A percentile compares a stretch with the other conserved stretches of the same genome.
Conservation (phyloP, 1,140 invertebrate genomes). For the Zaprionus gabonicus region DNA sequence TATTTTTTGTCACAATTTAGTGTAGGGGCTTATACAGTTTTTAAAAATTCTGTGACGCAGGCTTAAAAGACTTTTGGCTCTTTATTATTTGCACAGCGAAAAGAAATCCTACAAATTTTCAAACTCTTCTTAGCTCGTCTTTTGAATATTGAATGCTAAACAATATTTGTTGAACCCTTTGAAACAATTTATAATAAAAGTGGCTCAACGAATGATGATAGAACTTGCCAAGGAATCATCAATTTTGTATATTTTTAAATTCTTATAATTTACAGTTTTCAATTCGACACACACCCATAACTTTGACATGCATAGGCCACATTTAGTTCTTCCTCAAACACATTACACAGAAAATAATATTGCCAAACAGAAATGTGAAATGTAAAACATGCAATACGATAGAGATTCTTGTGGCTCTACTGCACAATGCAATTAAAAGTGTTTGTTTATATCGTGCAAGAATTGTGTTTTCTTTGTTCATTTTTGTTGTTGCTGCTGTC, state of each 20-base stretch:
- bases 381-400: constrained; percentile 11
- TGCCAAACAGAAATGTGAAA: background rate
- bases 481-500: constrained; percentile 45
- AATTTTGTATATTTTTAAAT: too few relatives aligned
- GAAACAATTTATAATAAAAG: background rate
- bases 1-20: constrained; percentile 4
- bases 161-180: background rate
- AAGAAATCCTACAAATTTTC: background rate
- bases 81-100: background rate
- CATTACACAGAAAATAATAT: background rate
- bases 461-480: constrained; percentile 31
- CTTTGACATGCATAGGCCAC: background rate
- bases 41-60: background rate
- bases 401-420: constrained; percentile 4
- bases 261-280: too few relatives aligned
- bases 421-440: constrained; percentile 27
- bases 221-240: background rate
- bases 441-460: constrained; percentile 46
- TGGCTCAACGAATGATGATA: background rate
- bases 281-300: background rate
- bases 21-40: background rate
- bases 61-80: background rate
- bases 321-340: constrained; percentile 12
- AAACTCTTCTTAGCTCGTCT: background rate
- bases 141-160: background rate